phyloP scores from a whole-genome alignment of 2,113 vertebrate species.

The Dipodomys stephensi region DNA sequence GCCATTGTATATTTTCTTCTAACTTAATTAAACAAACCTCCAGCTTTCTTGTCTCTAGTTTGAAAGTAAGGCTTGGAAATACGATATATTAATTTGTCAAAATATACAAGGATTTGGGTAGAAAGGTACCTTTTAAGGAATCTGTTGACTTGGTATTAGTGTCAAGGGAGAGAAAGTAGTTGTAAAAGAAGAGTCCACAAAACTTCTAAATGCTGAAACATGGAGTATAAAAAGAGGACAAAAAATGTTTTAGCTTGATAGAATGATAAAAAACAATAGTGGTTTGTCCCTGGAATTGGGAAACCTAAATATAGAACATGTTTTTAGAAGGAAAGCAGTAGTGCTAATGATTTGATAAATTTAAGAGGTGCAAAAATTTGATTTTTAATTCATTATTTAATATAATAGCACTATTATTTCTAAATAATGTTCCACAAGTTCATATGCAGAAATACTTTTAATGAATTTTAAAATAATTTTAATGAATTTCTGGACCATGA shows the following conservation, averaged over 20 bases:
- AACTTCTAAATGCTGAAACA: not conserved
- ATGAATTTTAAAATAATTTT: not conserved
- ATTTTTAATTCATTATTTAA: not conserved
- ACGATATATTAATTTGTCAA: conserved; percentile 21
- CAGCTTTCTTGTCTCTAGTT: conserved; percentile 9
- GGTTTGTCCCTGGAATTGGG: not conserved
- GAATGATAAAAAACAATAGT: not conserved
- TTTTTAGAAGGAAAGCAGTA: not conserved
- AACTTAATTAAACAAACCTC: conserved; percentile 22
- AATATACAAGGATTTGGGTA: not conserved
- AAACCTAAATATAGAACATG: not conserved
- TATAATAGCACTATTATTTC: not conserved
- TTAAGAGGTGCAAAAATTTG: not conserved
- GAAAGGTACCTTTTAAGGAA: not conserved
- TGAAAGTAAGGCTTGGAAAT: not conserved
- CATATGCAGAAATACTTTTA: not conserved
- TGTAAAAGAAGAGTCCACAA: not conserved
- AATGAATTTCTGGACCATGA: not conserved
- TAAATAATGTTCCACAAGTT: not conserved
- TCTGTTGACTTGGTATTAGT: not conserved
- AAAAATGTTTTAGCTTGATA: not conserved
- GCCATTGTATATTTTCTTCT: conserved; percentile 40
- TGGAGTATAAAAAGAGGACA: not conserved
- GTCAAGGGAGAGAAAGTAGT: not conserved
- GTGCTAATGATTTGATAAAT: not conserved